Base-by-base conservation (phyloP, 2,113 vertebrate genomes). In the Turnix velox region DNA sequence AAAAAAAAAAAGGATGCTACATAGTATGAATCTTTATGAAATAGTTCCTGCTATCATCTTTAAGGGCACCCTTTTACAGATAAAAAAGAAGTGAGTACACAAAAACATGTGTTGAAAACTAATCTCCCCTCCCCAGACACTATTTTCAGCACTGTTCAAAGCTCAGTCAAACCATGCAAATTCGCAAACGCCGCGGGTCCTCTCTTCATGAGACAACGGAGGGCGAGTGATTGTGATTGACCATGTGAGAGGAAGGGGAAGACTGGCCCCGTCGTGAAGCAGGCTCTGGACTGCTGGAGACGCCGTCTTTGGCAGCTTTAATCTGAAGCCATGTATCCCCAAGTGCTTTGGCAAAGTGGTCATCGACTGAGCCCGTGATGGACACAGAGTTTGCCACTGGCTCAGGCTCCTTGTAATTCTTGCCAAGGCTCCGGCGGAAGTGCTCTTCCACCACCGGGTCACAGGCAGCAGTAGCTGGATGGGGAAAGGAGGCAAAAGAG, bases 281-380 rank as follows among this genome's bases (percentile, higher is more conserved):
- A 1, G 98, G 84, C 97, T 99, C 99, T 0, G 99, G 99, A 95
- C 98, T 98, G 93, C 97, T 95, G 14, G 98, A 97, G 7, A 97
- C 97, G 5, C 98, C 97, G 19, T 99, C 98, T 97, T 99, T 99
- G 84, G 98, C 98, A 1, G 99, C 99, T 96, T 99, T 99, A 73
- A 99, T 98, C 98, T 99, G 99, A 48, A 98, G 98, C 99, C 99
- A 99, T 24, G 98, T 99, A 86, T 99, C 99, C 27, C 99, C 99
- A 61, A 99, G 98, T 7, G 99, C 99, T 97, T 99, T 99, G 98
- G 99, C 98, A 28, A 99, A 99, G 98, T 99, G 99, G 98, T 99
- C 99, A 15, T 99, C 99, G 69, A 99, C 99, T 0, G 99, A 99
- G 80, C 99, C 99, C 0, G 99, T 99, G 98, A 99, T 99, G 97